A percentile compares a stretch with the other conserved stretches of the same genome.
Conservation (phyloP, 2,797 vertebrate species). For the Liasis olivaceus region DNA sequence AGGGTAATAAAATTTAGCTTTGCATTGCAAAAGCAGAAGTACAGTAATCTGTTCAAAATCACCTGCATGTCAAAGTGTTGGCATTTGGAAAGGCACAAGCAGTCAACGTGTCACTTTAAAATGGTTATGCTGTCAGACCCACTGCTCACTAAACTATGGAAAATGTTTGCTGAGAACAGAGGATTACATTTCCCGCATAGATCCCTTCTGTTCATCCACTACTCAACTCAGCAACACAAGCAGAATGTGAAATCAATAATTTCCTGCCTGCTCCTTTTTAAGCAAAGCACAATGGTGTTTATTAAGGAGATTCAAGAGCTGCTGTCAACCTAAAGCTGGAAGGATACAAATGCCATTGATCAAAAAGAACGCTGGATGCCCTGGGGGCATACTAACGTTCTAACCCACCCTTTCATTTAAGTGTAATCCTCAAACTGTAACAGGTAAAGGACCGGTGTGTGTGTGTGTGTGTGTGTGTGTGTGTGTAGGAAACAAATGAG, state of each 20-base stretch:
- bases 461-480: too few species aligned
- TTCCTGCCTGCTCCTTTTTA: conserved; percentile 56
- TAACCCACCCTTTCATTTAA: neutral
- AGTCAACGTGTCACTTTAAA: conserved; percentile 34
- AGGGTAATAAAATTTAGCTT: conserved; percentile 37
- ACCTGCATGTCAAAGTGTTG: conserved; percentile 45
- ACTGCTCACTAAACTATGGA: conserved; percentile 41
- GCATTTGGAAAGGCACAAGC: conserved; percentile 32
- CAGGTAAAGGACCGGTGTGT: too few species aligned
- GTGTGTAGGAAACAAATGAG: neutral
- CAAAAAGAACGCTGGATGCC: conserved; percentile 34
- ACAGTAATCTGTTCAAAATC: conserved; percentile 37
- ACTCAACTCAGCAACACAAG: conserved; percentile 42
- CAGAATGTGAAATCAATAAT: conserved; percentile 59
- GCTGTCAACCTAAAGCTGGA: conserved; percentile 48
- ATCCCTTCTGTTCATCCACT: conserved; percentile 58
- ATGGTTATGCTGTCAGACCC: conserved; percentile 25
- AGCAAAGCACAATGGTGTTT: conserved; percentile 37
- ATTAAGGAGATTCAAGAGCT: conserved; percentile 38
- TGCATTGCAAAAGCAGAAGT: conserved; percentile 34
- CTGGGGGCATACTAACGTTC: neutral
- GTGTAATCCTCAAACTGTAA: neutral
- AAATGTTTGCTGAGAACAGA: conserved; percentile 45
- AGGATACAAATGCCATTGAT: conserved; percentile 48
- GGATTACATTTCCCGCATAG: conserved; percentile 48